Base-by-base conservation (phyloP, 2,888 invertebrate genomes). In the Catonia carolina region DNA sequence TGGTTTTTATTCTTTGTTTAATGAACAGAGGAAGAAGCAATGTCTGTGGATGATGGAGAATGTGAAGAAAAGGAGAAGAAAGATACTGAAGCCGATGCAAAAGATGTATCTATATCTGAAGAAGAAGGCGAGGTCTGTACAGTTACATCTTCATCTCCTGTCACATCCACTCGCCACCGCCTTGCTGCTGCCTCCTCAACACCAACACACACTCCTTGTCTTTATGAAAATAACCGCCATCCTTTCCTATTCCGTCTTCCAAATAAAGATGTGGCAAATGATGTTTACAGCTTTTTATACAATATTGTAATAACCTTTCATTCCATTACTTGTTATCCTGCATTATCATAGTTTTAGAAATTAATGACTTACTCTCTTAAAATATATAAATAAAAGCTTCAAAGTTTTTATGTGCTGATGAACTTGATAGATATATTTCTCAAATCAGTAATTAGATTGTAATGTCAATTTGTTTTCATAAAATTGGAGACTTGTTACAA, bases 1-100 rank as follows among this genome's bases (percentile, higher is more conserved):
- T n/a, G n/a, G n/a, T n/a, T n/a, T n/a, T n/a, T n/a, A n/a, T n/a
- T n/a, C n/a, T n/a, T n/a, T n/a, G n/a, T n/a, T n/a, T n/a, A n/a
- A n/a, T n/a, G n/a, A n/a, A n/a, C n/a, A 74, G 63, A 76, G 75
- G 66, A 76, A 75, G 62, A 75, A 75, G 62, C 60, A 37, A 60
- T 35, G 55, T 42, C 45, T 36, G 61, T 53, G 36, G 59, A 56
- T 37, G 60, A 53, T 41, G 60, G 59, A 27, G 64, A 62, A 50
- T 58, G 54, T 39, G 42, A 63, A 59, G 57, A 61, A 49, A 52
- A 39, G 2, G 55, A 60, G 35, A 60, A 61, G 41, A 57, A 60
- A 33, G 60, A 62, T 39, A 42, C 59, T 60, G 45, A 64, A 54
- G 17, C 18, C 3, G 51, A 42, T 17, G 41, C 31, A 41, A 42